These are phyloP conservation scores for Sorex araneus DNA, from an alignment of 2,113 vertebrate species.

Conservation along the genomic window DNA sequence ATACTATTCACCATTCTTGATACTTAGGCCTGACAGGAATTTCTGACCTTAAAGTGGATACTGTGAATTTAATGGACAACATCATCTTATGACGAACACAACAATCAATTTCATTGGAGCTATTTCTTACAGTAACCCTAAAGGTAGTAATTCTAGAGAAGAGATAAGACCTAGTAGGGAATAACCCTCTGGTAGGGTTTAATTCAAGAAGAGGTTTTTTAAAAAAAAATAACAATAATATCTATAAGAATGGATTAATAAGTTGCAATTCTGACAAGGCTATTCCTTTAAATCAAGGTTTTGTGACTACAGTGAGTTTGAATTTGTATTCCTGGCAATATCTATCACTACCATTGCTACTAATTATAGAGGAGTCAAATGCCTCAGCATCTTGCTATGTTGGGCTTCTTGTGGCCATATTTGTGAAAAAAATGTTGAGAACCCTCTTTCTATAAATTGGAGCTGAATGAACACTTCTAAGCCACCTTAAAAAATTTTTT, in stretches of 20 bases:
- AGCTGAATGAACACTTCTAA: neutral
- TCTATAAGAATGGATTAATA: slow-evolving; percentile 47
- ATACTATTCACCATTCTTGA: slow-evolving; percentile 2
- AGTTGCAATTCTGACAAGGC: neutral
- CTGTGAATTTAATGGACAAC: slow-evolving; percentile 48
- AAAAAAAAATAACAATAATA: slow-evolving; percentile 2
- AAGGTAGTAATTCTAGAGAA: slow-evolving; percentile 67
- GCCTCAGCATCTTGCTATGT: neutral
- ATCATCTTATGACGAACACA: slow-evolving; percentile 24
- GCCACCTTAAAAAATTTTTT: neutral
- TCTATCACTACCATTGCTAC: neutral
- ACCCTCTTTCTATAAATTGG: rapidly evolving
- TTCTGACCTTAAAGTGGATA: slow-evolving; percentile 53
- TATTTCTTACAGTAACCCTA: slow-evolving; percentile 64
- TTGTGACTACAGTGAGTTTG: neutral
- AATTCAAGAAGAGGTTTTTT: slow-evolving; percentile 50
- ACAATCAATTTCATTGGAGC: slow-evolving; percentile 21
- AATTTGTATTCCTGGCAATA: slow-evolving; percentile 1
- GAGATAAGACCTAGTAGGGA: neutral
- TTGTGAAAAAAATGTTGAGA: neutral
- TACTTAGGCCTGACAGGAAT: slow-evolving; percentile 58
- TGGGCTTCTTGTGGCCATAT: neutral
- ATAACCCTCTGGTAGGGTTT: slow-evolving; percentile 57
- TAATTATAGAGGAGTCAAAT: neutral
- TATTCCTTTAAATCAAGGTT: neutral